Base-by-base conservation (phyloP, 2,797 vertebrate genomes). In the Gobionotothen gibberifrons region DNA sequence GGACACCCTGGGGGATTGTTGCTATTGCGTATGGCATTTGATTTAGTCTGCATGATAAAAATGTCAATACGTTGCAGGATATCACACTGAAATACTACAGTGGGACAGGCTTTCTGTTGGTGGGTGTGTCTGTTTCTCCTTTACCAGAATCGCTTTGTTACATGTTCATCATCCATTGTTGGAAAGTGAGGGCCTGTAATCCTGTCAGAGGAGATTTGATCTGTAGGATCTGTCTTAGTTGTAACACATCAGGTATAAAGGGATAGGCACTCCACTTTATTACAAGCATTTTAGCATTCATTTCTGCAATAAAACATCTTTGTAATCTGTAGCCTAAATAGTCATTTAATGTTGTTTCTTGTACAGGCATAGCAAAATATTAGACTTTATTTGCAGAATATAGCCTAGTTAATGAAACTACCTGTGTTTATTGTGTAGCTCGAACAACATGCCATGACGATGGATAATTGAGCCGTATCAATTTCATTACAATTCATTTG, bases 41-140 rank as follows among this genome's bases (percentile, higher is more conserved):
- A 84, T 90, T 87, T 82, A 71, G 52, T 82, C 63, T 70, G 61
- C 66, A 56, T 70, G 83, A 87, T 89, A 36, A 69, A 85, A 90
- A 83, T 85, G 85, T 84, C 89, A 89, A 85, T 90, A 87, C 15
- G 13, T 90, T 65, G 78, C 65, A 65, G 59, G 57, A 58, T 58
- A 64, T 82, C 59, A 61, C 7, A 72, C 58, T 76, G 52, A 69
- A 67, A 77, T 67, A 61, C 52, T 65, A 29, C 53, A 56, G 68
- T 46, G 21, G 43, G 21, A 26, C 44, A 13, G 63, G 26, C 71
- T 58, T 57, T 56, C 67, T 14, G 15, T 62, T 57, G 60, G 59
- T 36, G 6, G 68, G 43, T n/a, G 2, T 51, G 26, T 19, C 21
- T 5, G 59, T 43, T 12, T 32, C 13, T 11, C 39, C 13, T 62